Percentiles rank a stretch among this genome's conserved stretches.
These are phyloP conservation scores for Hucho hucho DNA, from an alignment of 2,113 vertebrate species.

Conservation along the genomic window DNA sequence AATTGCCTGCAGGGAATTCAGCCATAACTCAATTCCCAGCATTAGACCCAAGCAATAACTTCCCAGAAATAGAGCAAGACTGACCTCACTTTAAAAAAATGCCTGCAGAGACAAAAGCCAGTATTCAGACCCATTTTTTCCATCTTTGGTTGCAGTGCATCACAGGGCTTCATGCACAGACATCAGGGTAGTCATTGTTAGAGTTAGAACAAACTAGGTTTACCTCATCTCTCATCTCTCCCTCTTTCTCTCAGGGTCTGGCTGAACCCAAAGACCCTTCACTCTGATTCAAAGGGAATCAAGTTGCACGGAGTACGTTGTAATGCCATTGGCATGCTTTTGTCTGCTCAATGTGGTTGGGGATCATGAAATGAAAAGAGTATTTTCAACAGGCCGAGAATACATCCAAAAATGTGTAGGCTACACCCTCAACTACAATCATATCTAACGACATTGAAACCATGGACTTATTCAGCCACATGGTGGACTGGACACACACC, in stretches of 20 bases:
- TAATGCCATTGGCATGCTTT: conserved; percentile 35
- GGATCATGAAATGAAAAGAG: conserved; percentile 2
- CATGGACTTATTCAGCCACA: not conserved
- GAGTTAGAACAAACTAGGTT: not conserved
- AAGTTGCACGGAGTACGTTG: conserved; percentile 5
- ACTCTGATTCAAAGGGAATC: conserved; percentile 2
- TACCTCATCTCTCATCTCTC: not conserved
- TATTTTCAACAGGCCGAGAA: conserved; percentile 15
- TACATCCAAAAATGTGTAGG: not conserved
- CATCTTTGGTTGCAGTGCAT: conserved; percentile 47
- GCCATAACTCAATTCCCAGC: conserved; percentile 37
- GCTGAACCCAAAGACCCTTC: conserved; percentile 27
- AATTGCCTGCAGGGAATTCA: conserved; percentile 21
- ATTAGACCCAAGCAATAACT: conserved; percentile 20
- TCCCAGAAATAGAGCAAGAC: conserved; percentile 36
- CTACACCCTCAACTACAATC: not conserved
- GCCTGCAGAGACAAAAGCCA: conserved; percentile 49
- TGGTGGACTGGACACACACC: not conserved
- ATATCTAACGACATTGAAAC: not conserved
- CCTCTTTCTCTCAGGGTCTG: not conserved
- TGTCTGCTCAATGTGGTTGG: conserved; percentile 12
- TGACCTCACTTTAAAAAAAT: not conserved
- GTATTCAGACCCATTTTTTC: conserved; percentile 44
- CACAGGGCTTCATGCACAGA: conserved; percentile 26
- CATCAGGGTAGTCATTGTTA: conserved; percentile 25